Percentiles rank a stretch among this genome's conserved stretches.
phyloP scores from a whole-genome alignment of 1,140 invertebrate species.

The Neodiprion virginianus region DNA sequence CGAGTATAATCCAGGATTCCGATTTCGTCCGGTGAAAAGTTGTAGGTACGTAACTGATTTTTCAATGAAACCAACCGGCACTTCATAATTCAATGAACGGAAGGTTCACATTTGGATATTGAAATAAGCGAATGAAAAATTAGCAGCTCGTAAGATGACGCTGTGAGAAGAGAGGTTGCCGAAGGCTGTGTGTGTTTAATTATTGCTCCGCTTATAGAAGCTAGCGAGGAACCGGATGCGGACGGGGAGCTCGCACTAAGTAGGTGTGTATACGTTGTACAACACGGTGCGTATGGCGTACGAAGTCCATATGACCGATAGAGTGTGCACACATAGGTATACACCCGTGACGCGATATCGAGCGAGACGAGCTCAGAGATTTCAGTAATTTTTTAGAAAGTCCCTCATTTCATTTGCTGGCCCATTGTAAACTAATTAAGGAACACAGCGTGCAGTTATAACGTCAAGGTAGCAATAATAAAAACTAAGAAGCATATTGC shows the following conservation, averaged over 20 bases:
- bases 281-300: too few species aligned
- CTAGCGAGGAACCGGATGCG: not conserved
- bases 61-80: too few species aligned
- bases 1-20: not conserved
- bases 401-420: not conserved
- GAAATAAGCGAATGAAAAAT: not conserved
- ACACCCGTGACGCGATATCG: conserved; percentile 1
- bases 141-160: not conserved
- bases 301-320: too few species aligned
- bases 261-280: not conserved
- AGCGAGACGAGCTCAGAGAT: not conserved
- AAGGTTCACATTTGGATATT: too few species aligned
- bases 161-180: not conserved
- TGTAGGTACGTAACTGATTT: too few species aligned
- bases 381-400: not conserved
- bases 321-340: not conserved
- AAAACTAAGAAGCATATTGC: too few species aligned
- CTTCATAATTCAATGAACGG: too few species aligned
- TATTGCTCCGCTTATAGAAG: not conserved
- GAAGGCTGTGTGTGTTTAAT: not conserved
- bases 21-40: too few species aligned
- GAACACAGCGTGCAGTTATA: not conserved
- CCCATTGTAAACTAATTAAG: not conserved
- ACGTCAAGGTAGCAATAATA: too few species aligned
- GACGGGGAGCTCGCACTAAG: not conserved